phyloP scores from a whole-genome alignment of 2,888 invertebrate species.

The Chalcis sispes region DNA sequence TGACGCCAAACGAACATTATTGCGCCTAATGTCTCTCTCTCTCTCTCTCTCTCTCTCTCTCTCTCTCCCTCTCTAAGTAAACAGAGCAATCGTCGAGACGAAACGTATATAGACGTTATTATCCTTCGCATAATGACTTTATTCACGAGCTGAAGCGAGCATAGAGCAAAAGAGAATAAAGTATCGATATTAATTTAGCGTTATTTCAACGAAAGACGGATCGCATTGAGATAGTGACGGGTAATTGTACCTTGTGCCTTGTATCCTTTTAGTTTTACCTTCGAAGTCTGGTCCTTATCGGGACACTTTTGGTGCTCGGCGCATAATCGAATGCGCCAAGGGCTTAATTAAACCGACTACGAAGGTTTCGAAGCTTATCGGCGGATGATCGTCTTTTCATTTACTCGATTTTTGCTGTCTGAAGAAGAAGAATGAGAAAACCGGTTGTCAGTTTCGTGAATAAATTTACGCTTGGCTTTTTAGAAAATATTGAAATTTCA shows the following conservation, averaged over 20 bases:
- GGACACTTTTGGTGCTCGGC: conserved; percentile 7
- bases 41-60: conserved; percentile 16
- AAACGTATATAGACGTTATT: not conserved
- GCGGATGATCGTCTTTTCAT: not conserved
- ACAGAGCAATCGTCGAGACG: no score
- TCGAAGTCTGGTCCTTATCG: conserved; percentile 16
- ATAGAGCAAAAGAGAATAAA: not conserved
- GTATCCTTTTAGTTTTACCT: not conserved
- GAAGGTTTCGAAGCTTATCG: not conserved
- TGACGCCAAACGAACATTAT: conserved; percentile 42
- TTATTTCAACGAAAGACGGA: no score
- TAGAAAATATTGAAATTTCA: conserved; percentile 22
- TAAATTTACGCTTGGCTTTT: no score
- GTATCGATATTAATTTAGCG: no score
- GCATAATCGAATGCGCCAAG: conserved; percentile 4
- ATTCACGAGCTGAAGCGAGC: not conserved
- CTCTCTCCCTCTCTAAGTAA: not conserved
- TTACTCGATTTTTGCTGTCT: not conserved
- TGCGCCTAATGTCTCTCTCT: conserved; percentile 13
- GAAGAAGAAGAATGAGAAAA: no score
- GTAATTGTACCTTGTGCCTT: not conserved
- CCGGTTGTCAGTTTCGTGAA: no score
- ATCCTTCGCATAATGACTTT: conserved; percentile 39
- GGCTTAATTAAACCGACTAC: conserved; percentile 26
- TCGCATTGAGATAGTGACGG: not conserved